Evolutionary conservation across 2,797 vertebrate species (phyloP), one percentile per base, ranked within the genome.

Genomic region (Coregonus ussuriensis): DNA sequence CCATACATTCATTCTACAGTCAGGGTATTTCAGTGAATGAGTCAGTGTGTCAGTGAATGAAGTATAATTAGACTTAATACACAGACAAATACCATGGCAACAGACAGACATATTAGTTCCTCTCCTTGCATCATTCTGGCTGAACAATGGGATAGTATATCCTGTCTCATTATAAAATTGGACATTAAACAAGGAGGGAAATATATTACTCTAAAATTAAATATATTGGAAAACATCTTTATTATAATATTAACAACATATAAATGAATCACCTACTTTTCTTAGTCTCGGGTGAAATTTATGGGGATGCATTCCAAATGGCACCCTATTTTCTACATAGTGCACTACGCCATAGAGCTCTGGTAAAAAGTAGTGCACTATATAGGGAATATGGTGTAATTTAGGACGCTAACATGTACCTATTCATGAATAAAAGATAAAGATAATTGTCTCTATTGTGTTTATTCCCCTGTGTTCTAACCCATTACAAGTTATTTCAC

Each of bases 361-460:
- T 25, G 21, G 6, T 15, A 4, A n/a, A 6, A 54, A 21, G 2
- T 6, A 59, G 5, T 6, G 18, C 18, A n/a, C 6, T 25, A 21
- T 25, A 3, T 25, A 25, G 21, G 56, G 6, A 59, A 63, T 3
- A 63, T 2, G 21, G n/a, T 11, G 21, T 9, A 1, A 63, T 63
- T 63, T 62, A 47, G 41, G 41, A 47, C 41, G 59, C n/a, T 9
- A 3, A 11, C 59, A 4, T 21, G 41, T 7, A 47, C 41, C 37
- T 47, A 66, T 79, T 77, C 66, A 81, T 88, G 76, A 85, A 87
- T 84, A 84, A 84, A 79, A 82, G 59, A 89, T 89, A 63, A 81
- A 84, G 74, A 80, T 79, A 79, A 85, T 86, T 83, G 76, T 86
- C 86, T 88, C 71, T 77, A 82, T 84, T 85, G 65, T 83, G 82